Evolutionary conservation across 1,140 invertebrate species (phyloP).

Genomic region (Microplitis demolitor): DNA sequence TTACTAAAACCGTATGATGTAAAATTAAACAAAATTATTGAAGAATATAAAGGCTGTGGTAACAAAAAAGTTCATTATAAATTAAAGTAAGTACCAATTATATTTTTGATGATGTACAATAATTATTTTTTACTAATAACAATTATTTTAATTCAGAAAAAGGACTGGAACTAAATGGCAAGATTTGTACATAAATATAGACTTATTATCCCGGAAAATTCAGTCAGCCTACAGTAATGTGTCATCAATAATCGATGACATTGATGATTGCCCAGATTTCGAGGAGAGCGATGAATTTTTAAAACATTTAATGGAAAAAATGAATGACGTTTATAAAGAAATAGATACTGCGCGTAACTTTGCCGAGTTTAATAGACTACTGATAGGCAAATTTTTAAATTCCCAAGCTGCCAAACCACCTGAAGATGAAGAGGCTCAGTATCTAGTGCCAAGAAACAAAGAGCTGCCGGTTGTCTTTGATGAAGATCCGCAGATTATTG

Average conservation of each 20-base stretch:
- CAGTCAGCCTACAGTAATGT: slow-evolving; percentile 45
- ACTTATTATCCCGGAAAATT: slow-evolving; percentile 51
- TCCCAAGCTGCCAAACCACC: background rate
- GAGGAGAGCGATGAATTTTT: slow-evolving; percentile 30
- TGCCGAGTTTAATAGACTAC: slow-evolving; percentile 46
- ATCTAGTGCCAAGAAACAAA: background rate
- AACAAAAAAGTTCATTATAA: slow-evolving; percentile 33
- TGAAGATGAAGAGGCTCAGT: background rate
- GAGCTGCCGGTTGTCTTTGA: slow-evolving; percentile 38
- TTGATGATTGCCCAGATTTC: slow-evolving; percentile 39
- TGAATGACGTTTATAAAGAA: slow-evolving; percentile 45
- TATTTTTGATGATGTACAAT: background rate
- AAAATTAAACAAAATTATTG: slow-evolving; percentile 38
- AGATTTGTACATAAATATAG: slow-evolving; percentile 50
- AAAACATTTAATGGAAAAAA: slow-evolving; percentile 35
- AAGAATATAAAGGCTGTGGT: slow-evolving; percentile 40
- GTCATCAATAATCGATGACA: slow-evolving; percentile 41
- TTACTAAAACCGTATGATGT: slow-evolving; percentile 30
- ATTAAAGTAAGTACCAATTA: slow-evolving; percentile 35
- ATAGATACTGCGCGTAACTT: slow-evolving; percentile 50
- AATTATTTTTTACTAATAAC: slow-evolving; percentile 8
- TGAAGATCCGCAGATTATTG: slow-evolving; percentile 49
- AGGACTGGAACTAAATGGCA: slow-evolving; percentile 44
- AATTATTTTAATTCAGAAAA: slow-evolving; percentile 32
- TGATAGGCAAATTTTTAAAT: slow-evolving; percentile 33